Evolutionary conservation across 1,140 invertebrate genomes (phyloP).

Genomic region (Papilio glaucus): DNA sequence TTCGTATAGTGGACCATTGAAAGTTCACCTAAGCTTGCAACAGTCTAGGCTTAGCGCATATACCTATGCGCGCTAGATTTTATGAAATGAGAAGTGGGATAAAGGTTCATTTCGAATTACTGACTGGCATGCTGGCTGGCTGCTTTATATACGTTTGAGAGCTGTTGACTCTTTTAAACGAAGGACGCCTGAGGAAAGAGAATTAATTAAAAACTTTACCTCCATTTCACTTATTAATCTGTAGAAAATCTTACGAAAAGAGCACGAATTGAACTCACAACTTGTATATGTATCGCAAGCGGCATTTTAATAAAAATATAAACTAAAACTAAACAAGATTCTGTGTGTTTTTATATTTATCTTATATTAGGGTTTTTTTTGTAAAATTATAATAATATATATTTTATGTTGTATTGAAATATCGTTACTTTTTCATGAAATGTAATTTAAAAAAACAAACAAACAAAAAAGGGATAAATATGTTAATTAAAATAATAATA

Average conservation of each 20-base stretch:
- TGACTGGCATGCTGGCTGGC: slow-evolving; percentile 16
- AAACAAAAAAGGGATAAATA: no score
- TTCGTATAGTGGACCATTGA: slow-evolving; percentile 42
- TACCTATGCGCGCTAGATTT: slow-evolving; percentile 41
- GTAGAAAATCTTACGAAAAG: background rate
- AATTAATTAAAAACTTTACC: slow-evolving; percentile 28
- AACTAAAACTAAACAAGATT: no score
- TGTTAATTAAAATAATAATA: no score
- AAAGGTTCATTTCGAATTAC: slow-evolving; percentile 37
- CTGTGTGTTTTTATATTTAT: no score
- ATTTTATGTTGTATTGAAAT: no score
- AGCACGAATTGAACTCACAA: background rate
- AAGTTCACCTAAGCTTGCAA: slow-evolving; percentile 43
- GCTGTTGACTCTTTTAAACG: slow-evolving; percentile 18
- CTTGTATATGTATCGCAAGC: no score
- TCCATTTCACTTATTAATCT: slow-evolving; percentile 17
- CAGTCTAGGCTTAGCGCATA: slow-evolving; percentile 42
- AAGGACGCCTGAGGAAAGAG: background rate
- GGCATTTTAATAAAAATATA: no score
- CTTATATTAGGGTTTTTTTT: no score
- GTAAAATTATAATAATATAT: no score
- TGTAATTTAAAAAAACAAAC: no score
- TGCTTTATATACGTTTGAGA: slow-evolving; percentile 1
- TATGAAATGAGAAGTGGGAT: slow-evolving; percentile 42
- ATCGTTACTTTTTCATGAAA: no score